A percentile compares a stretch with the other conserved stretches of the same genome.
Conservation (phyloP, 2,113 vertebrate genomes). For the Marcusenius ussheri region DNA sequence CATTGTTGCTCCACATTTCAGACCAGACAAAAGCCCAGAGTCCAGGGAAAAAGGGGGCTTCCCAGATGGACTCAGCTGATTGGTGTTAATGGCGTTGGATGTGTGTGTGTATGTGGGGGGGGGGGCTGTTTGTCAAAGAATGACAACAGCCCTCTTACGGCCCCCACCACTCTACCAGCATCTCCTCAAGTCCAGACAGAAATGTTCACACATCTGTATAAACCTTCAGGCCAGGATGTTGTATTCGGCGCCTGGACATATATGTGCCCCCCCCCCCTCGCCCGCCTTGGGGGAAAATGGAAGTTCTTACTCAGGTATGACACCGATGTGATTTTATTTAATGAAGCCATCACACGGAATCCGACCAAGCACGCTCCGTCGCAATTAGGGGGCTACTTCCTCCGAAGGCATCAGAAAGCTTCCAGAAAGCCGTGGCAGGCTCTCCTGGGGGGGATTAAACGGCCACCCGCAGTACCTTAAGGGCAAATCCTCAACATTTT, state of each 20-base stretch:
- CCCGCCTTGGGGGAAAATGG: constrained; percentile 1
- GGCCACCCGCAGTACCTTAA: not conserved
- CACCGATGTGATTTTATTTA: not conserved
- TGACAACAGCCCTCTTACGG: not conserved
- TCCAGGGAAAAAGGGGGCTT: not conserved
- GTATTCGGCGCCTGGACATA: not conserved
- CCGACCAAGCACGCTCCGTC: not conserved
- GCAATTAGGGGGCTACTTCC: not conserved
- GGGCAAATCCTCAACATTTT: constrained; percentile 17
- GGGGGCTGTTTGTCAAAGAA: constrained; percentile 4
- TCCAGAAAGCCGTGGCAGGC: not conserved
- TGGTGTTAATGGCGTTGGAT: not conserved
- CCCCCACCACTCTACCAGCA: not conserved
- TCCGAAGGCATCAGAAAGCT: not conserved
- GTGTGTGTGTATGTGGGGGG: not conserved
- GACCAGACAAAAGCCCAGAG: not conserved
- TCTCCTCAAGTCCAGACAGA: not conserved
- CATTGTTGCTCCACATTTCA: not conserved
- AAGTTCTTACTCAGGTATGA: not conserved
- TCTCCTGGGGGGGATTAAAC: not conserved
- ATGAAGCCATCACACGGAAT: not conserved
- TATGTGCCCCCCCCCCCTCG: not conserved
- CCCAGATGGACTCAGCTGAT: not conserved
- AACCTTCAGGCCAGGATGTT: not conserved
- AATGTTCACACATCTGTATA: not conserved